Base-by-base conservation (phyloP, 2,113 vertebrate genomes). In the Clarias magur region DNA sequence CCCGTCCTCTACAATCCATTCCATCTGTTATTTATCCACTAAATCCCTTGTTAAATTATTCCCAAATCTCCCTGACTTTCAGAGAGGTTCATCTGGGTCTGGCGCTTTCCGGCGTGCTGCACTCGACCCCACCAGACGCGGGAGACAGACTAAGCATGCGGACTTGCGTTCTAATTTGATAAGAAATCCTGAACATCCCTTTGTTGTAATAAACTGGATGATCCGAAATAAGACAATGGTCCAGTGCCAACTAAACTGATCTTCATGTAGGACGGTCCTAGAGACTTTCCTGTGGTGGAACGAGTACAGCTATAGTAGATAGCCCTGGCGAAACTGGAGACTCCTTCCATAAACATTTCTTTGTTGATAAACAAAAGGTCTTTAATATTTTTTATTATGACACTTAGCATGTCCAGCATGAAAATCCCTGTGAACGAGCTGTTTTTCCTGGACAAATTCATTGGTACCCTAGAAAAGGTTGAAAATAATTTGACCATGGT, bases 21-120 rank as follows among this genome's bases (percentile, higher is more conserved):
- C 68, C 68, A 80, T 60, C 82, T 87, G 68, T 70, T 57, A 82
- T 88, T 90, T 83, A 85, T 82, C 65, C 56, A 9, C 60, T 53
- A 86, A 90, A 88, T 86, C 89, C 68, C 62, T 87, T 87, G 21
- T 80, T 75, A 81, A 81, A 83, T 68, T 27, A 67, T 80, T 62
- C 56, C 53, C 54, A n/a, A n/a, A 68, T 76, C 80, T 30, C 54
- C 59, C 54, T 21, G 12, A 67, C 67, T 65, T 57, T 84, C 78
- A 48, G 16, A 4, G 12, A 27, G 30, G 12, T 23, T 57, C 27
- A 63, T 27, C 38, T 21, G 16, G 56, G 21, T 60, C 53, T 48
- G 25, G 65, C 12, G 0, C 12, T 83, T 85, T 73, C 21, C 54
- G 30, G n/a, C 83, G 25, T 30, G 12, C 67, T 34, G 72, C 25